Conservation (phyloP, 53 echinoderm and acorn worm species). For the Echinarachnius parma region DNA sequence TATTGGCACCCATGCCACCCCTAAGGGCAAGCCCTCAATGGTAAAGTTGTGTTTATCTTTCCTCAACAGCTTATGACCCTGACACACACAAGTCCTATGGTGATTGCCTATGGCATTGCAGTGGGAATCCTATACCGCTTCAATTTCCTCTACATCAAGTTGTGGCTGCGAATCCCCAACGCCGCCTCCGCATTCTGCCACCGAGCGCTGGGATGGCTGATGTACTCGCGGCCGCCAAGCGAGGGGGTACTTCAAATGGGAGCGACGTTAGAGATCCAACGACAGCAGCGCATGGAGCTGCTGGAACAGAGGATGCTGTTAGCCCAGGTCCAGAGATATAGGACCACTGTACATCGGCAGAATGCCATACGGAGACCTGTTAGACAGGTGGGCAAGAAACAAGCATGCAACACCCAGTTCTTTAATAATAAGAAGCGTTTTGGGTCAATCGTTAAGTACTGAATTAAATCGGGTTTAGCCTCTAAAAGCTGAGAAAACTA, state of each 20-base stretch:
- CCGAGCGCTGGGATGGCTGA: slow-evolving; percentile 50
- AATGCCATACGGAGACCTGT: slow-evolving; percentile 30
- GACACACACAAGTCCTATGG: slow-evolving; percentile 27
- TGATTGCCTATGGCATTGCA: slow-evolving; percentile 60
- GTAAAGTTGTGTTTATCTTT: no score
- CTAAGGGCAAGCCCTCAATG: no score
- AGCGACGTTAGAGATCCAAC: slow-evolving; percentile 83
- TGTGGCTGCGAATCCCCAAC: slow-evolving; percentile 59
- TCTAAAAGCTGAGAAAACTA: no score
- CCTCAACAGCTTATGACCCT: slow-evolving; percentile 68
- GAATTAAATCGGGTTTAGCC: no score
- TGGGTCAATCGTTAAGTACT: no score
- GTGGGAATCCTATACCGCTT: slow-evolving; percentile 72
- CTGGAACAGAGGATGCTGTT: slow-evolving; percentile 83
- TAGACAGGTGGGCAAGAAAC: slow-evolving; percentile 24
- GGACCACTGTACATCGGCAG: slow-evolving; percentile 38
- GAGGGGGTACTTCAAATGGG: slow-evolving; percentile 65
- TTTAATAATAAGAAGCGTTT: no score
- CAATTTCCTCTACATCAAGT: slow-evolving; percentile 64
- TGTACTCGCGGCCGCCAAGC: slow-evolving; percentile 63
- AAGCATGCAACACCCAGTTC: neutral
- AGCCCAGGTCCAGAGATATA: slow-evolving; percentile 64
- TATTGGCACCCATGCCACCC: no score
- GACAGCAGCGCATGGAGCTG: slow-evolving; percentile 77
- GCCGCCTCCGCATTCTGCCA: slow-evolving; percentile 30